A percentile compares a stretch with the other conserved stretches of the same genome.
phyloP scores from a whole-genome alignment of 2,797 vertebrate species.

The Hypotaenidia okinawae region DNA sequence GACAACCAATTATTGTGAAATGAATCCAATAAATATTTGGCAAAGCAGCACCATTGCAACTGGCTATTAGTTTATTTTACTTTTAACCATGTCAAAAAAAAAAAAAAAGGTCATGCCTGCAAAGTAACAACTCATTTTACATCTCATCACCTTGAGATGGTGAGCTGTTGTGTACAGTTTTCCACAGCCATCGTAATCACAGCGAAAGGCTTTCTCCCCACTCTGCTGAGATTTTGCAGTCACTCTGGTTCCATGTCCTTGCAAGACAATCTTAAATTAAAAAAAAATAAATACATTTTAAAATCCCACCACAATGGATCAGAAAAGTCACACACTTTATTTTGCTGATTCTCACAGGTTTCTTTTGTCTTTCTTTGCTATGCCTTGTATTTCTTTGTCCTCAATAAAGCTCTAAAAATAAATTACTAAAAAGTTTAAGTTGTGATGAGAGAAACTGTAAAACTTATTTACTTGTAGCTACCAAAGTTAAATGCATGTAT shows the following conservation, averaged over 20 bases:
- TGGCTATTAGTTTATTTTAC: not conserved
- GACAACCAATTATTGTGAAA: not conserved
- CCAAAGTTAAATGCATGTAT: not conserved
- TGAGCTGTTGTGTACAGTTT: slow-evolving; percentile 98
- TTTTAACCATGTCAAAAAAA: not conserved
- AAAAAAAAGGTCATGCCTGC: not conserved
- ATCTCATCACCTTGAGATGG: slow-evolving; percentile 89
- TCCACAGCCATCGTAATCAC: slow-evolving; percentile 96
- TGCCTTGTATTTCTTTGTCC: not conserved
- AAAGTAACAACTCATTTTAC: not conserved
- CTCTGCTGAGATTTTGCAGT: slow-evolving; percentile 87
- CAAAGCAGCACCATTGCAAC: not conserved
- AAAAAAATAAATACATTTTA: not conserved
- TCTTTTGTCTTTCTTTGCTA: not conserved
- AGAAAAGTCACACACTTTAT: not conserved
- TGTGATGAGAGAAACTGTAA: not conserved
- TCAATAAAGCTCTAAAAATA: not conserved
- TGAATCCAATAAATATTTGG: not conserved
- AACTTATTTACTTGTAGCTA: not conserved
- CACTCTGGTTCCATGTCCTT: slow-evolving; percentile 88
- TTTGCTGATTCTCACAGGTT: not conserved
- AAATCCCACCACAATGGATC: not conserved
- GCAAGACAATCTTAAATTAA: slow-evolving; percentile 91
- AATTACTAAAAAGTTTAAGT: not conserved
- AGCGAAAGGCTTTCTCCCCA: slow-evolving; percentile 96